Base-by-base conservation (phyloP, 1,140 invertebrate genomes). In the Philaenus spumarius region DNA sequence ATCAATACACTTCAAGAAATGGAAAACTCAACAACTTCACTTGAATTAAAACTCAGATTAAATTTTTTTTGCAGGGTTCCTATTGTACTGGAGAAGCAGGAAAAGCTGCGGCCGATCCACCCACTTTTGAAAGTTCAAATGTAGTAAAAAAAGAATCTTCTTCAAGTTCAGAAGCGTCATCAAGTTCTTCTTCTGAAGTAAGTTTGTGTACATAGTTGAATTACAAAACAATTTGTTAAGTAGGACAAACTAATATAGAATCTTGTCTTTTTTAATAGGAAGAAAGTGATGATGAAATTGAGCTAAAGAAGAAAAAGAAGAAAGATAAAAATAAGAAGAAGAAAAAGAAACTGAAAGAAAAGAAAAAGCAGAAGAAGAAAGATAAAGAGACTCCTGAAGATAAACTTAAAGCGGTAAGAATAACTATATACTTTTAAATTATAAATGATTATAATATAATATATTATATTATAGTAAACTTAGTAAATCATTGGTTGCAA, bases 41-140 rank as follows among this genome's bases (percentile, higher is more conserved):
- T 4, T 30, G 9, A 30, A 4, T 30, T 30, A 4, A 9, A 4
- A 30, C 26, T 30, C 26, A 30, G 3, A 9, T 4, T 30, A 30
- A 30, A 3, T 60, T 64, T 60, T 62, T 64, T 64, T 71, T 73
- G n/a, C 62, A 82, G 79, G 87, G 90, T 77, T 90, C 88, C 0
- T 92, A 91, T 67, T 92, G 89, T 62, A 88, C 92, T 23, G 93
- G 94, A 2, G 86, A 89, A 68, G 78, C 84, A 6, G 90, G 89
- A 14, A 84, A 83, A 68, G 63, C 51, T 20, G 68, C 69, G 0
- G 60, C 65, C 54, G 61, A 60, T 45, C 40, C 26, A 43, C 17
- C 45, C 35, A 24, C 48, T 15, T 15, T 39, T 14, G 20, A 22
- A 19, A 15, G 7, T 51, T 30, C 9, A 30, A 30, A 26, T 39